Percentiles rank a stretch among this genome's conserved stretches.
These are phyloP conservation scores for Pholis gunnellus DNA, from an alignment of 2,113 vertebrate genomes.

Conservation along the genomic window DNA sequence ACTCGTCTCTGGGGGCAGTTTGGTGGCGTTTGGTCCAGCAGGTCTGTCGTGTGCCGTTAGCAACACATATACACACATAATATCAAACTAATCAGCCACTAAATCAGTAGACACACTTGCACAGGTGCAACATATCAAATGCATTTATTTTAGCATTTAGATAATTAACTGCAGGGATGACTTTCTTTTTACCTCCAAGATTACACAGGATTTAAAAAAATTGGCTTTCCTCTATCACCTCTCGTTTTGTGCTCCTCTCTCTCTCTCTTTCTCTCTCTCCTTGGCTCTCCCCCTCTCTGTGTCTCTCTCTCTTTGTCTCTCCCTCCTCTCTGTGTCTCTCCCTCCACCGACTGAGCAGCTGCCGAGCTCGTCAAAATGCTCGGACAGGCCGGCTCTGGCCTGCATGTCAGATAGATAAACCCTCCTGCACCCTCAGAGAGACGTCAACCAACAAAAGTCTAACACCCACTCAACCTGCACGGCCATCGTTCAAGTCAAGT, in stretches of 20 bases:
- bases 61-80: not conserved
- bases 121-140: not conserved
- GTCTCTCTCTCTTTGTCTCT: not conserved
- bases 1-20: not conserved
- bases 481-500: not conserved
- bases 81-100: not conserved
- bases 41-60: too few relatives aligned
- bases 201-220: too few relatives aligned
- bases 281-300: not conserved
- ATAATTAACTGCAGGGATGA: too few relatives aligned
- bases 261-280: constrained; percentile 17
- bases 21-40: too few relatives aligned
- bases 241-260: not conserved
- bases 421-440: constrained; percentile 14
- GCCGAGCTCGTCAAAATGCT: constrained; percentile 68
- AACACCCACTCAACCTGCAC: not conserved
- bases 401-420: constrained; percentile 32
- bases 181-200: too few relatives aligned
- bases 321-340: constrained; percentile 23
- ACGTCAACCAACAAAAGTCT: not conserved
- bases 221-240: not conserved
- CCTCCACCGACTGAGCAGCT: constrained; percentile 62
- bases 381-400: constrained; percentile 54
- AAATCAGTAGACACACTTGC: not conserved
- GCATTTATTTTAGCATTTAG: not conserved